Evolutionary conservation across 2,888 invertebrate species (phyloP).

Genomic region (Morinoia aosen): DNA sequence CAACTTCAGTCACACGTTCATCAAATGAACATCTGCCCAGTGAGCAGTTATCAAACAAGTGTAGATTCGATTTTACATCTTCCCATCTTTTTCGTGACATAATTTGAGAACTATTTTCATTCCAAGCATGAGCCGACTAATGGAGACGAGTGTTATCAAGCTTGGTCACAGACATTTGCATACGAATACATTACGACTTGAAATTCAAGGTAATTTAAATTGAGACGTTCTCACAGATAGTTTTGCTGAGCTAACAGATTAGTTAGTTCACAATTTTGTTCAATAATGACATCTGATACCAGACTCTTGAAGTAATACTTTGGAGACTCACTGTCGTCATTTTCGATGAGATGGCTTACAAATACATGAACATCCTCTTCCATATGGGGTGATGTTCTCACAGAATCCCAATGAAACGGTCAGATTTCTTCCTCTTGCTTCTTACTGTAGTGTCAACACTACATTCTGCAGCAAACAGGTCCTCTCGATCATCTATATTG

Average conservation of each 20-base stretch:
- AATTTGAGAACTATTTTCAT: slow-evolving; percentile 5
- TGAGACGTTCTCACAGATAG: neutral
- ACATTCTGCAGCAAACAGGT: neutral
- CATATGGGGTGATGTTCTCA: neutral
- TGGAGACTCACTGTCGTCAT: slow-evolving; percentile 13
- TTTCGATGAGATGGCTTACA: neutral
- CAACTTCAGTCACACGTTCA: slow-evolving; percentile 8
- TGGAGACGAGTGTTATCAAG: neutral
- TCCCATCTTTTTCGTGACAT: neutral
- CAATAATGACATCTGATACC: neutral
- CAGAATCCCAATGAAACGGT: neutral
- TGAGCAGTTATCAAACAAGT: slow-evolving; percentile 52
- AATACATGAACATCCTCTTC: neutral
- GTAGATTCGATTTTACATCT: slow-evolving; percentile 42
- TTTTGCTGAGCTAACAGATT: slow-evolving; percentile 10
- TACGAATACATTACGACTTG: neutral
- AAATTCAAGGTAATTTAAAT: neutral
- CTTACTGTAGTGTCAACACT: neutral
- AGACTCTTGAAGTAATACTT: neutral
- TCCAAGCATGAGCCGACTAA: neutral
- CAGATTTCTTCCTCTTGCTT: neutral
- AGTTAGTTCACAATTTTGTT: slow-evolving; percentile 12
- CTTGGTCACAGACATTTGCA: slow-evolving; percentile 13
- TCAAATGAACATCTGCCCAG: slow-evolving; percentile 54
- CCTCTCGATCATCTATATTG: neutral